Percentiles rank a stretch among this genome's conserved stretches.
Evolutionary conservation across 2,113 vertebrate genomes (phyloP).

Genomic region (Thermophis baileyi): DNA sequence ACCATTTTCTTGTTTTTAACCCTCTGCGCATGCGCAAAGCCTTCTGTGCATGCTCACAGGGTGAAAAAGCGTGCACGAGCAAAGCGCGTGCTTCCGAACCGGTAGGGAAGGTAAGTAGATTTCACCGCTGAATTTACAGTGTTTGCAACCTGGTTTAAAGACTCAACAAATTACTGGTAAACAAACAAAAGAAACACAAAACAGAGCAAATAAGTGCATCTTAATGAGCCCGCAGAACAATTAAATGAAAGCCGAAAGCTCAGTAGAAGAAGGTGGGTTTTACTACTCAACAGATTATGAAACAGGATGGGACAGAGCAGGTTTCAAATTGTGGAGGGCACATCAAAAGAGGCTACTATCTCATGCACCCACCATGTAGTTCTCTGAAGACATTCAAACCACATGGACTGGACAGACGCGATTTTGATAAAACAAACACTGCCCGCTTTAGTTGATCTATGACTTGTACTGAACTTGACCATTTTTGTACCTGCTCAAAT

Average conservation of each 20-base stretch:
- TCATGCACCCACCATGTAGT: neutral
- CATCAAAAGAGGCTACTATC: neutral
- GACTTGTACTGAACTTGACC: neutral
- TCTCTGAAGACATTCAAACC: neutral
- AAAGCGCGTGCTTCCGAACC: too few relatives aligned
- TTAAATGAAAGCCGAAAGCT: neutral
- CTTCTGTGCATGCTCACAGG: too few relatives aligned
- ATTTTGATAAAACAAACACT: neutral
- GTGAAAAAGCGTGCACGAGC: too few relatives aligned
- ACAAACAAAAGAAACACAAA: neutral
- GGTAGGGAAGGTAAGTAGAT: too few relatives aligned
- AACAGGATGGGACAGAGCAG: neutral
- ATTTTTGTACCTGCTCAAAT: neutral
- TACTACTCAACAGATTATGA: neutral
- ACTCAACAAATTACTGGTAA: neutral
- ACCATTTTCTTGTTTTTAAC: too few relatives aligned
- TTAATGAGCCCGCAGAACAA: neutral
- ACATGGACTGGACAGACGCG: neutral
- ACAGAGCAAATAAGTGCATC: neutral
- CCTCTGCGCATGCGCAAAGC: too few relatives aligned
- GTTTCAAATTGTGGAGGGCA: neutral
- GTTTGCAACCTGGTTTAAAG: neutral
- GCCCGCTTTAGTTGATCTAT: neutral
- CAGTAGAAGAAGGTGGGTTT: neutral
- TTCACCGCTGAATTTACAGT: too few relatives aligned